phyloP scores from a whole-genome alignment of 2,888 invertebrate genomes.

The Amiota minor region DNA sequence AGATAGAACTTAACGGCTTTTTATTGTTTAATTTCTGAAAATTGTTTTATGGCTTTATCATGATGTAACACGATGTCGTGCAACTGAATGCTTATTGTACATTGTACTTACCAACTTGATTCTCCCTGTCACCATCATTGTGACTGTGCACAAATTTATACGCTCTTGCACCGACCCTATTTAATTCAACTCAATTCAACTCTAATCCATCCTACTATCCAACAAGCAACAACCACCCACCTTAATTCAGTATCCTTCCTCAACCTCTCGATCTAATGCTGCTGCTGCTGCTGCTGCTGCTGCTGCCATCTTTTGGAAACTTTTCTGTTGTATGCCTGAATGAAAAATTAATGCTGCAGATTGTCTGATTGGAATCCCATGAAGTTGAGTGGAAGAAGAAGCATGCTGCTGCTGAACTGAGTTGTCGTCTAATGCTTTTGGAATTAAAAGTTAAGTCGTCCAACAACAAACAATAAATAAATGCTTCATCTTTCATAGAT shows the following conservation, averaged over 20 bases:
- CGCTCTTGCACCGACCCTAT: neutral
- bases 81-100: too few relatives aligned
- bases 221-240: too few relatives aligned
- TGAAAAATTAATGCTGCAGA: constrained; percentile 59
- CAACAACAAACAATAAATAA: constrained; percentile 44
- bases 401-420: constrained; percentile 17
- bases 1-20: constrained; percentile 65
- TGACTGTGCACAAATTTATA: too few relatives aligned
- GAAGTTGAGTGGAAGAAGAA: neutral
- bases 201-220: constrained; percentile 20
- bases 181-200: constrained; percentile 10
- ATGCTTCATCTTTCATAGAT: constrained; percentile 66
- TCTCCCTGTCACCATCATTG: too few relatives aligned
- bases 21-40: constrained; percentile 67
- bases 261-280: neutral
- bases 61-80: constrained; percentile 7
- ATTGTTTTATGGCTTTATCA: constrained; percentile 67
- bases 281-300: neutral
- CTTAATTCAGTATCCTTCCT: neutral
- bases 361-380: constrained; percentile 24
- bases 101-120: too few relatives aligned
- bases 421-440: neutral
- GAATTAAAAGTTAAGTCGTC: constrained; percentile 42
- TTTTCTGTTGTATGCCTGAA: constrained; percentile 52
- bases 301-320: neutral